Evolutionary conservation across 1,140 invertebrate species (phyloP).

Genomic region (Megalonaias nervosa): DNA sequence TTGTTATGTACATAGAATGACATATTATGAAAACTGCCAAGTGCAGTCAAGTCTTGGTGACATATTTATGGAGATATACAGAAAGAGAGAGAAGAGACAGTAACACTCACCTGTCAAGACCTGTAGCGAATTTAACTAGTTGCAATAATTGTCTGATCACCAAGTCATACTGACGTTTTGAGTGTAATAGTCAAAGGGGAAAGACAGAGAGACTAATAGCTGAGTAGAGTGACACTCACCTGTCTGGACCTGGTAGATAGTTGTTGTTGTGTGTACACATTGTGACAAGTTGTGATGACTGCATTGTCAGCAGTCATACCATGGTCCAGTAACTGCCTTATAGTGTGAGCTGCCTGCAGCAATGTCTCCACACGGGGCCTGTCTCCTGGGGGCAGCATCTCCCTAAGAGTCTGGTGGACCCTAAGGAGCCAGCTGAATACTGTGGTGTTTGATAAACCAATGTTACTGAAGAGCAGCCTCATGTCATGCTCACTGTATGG

Average conservation of each 20-base stretch:
- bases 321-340: conserved; percentile 28
- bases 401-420: conserved; percentile 49
- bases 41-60: not conserved
- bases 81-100: too few relatives aligned
- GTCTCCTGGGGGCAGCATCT: conserved; percentile 55
- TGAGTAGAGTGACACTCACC: not conserved
- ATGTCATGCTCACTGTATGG: conserved; percentile 49
- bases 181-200: too few relatives aligned
- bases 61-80: not conserved
- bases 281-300: conserved; percentile 23
- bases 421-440: conserved; percentile 58
- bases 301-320: conserved; percentile 17
- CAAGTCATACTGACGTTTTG: too few relatives aligned
- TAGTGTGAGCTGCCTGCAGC: conserved; percentile 58
- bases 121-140: too few relatives aligned
- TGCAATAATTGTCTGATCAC: too few relatives aligned
- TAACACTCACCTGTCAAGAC: too few relatives aligned
- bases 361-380: conserved; percentile 71
- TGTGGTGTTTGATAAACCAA: conserved; percentile 48
- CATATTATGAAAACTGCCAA: not conserved
- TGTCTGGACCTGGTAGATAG: conserved; percentile 18
- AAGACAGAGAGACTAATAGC: too few relatives aligned
- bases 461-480: conserved; percentile 45
- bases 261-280: conserved; percentile 29
- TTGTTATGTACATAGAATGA: too few relatives aligned